Evolutionary conservation across 2,797 vertebrate species (phyloP), one percentile per base, ranked within the genome.

Genomic region (Avahi laniger): DNA sequence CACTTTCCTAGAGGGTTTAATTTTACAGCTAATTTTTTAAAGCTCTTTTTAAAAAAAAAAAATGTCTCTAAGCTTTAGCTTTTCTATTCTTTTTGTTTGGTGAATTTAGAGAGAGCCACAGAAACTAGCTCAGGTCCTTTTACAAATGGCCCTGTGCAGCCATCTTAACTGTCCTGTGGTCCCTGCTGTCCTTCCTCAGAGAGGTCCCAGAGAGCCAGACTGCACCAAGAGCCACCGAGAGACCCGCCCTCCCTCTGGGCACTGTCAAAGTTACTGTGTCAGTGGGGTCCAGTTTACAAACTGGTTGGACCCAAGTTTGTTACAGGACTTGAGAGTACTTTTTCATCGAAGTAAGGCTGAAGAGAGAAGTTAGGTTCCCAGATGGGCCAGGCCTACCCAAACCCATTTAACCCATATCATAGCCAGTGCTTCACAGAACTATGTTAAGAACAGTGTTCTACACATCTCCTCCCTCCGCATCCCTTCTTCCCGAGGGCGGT

Each of bases 221-320:
- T 14, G 12, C 28, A 2, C 57, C 73, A 11, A 28, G n/a, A 63
- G 33, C 76, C 63, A 1, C 43, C 12, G 3, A 18, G 20, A 30
- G 12, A 0, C 13, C 0, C 0, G 2, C 13, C 10, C 11, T 28
- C 14, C 35, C 18, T 26, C 89, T 2, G 4, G 28, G 33, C 3
- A 3, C 13, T 3, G 13, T 24, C 7, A 0, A 15, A 5, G 50
- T n/a, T 24, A 11, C 6, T 0, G 2, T 15, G 35, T 6, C 8
- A 26, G 50, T 35, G 7, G 20, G 0, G 7, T 48, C 50, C 41
- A 33, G 57, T 46, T 48, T 12, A 38, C 75, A 46, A 22, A 41
- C 13, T 24, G 50, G 38, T 30, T 22, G 4, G 0, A 12, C 35
- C 12, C 43, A 28, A 38, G 33, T 73, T 35, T 11, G 17, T 17